Base-by-base conservation (phyloP, 2,113 vertebrate species). In the Ptilorrhoa leucosticta region DNA sequence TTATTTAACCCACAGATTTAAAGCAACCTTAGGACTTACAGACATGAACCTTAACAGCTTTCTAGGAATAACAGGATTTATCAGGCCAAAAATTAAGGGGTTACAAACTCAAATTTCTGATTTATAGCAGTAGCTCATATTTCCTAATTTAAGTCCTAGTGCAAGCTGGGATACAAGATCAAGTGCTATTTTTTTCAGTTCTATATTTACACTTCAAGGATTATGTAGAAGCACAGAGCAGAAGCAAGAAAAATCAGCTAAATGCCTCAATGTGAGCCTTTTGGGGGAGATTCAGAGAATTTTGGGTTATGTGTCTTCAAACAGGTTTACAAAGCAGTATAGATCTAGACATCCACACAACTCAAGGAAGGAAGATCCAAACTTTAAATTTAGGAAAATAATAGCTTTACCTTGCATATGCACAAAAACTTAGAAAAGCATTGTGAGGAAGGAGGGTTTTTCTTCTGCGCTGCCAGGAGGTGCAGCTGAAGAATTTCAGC, bases 131-230 rank as follows among this genome's bases (percentile, higher is more conserved):
- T 81, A 84, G 61, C 27, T 92, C 26, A 0, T 28, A 68, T 82
- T 89, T 89, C 72, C 58, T 71, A 31, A 93, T 13, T 89, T 79
- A 93, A 91, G 72, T 78, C 28, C 77, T 50, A 82, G 39, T 72
- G 40, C 68, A 86, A 87, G 42, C 88, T 93, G 57, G 44, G 82
- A 90, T 76, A 75, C 69, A 65, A 96, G 79, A 93, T 42, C 11
- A 17, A 90, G 40, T 56, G 88, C 82, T 93, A 82, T 87, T 95
- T 96, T 90, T 87, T 89, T 69, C 61, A 93, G 72, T 44, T 94
- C 94, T 95, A 90, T 92, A 95, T 94, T 95, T 94, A 89, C 86
- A 92, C 88, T 87, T 94, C n/a, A 53, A 90, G 83, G 66, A 86
- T 66, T 90, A 71, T 47, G 51, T 27, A 92, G 83, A 89, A 92